These are phyloP conservation scores for Brachionichthys hirsutus DNA, from an alignment of 2,113 vertebrate genomes.

Conservation along the genomic window DNA sequence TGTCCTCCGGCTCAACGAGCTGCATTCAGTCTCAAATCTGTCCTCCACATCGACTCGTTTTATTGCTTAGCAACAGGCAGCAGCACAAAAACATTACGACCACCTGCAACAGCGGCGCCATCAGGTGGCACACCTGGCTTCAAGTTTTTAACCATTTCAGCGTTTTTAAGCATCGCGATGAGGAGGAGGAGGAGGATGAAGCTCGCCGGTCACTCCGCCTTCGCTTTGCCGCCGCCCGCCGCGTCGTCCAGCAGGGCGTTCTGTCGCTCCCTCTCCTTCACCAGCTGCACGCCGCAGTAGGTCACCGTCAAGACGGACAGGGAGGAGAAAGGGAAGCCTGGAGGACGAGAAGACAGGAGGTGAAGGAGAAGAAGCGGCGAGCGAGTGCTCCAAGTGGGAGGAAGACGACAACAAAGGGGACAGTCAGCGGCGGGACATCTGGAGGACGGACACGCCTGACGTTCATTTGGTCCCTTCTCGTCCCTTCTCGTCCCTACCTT, in stretches of 20 bases:
- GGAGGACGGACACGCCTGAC: constrained; percentile 2
- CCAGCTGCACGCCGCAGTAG: constrained; percentile 94
- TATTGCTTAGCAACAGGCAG: constrained; percentile 12
- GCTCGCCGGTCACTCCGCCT: constrained; percentile 75
- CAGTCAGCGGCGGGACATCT: neutral
- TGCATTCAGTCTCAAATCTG: neutral
- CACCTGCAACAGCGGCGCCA: constrained; percentile 47
- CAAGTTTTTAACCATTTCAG: constrained; percentile 40
- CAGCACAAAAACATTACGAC: constrained; percentile 38
- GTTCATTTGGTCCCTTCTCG: neutral
- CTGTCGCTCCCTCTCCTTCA: constrained; percentile 89
- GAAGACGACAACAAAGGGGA: neutral
- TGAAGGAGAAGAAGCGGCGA: neutral
- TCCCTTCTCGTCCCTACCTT: constrained; percentile 72
- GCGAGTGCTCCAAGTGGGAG: neutral
- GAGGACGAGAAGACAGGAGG: neutral
- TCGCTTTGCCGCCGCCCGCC: constrained; percentile 77
- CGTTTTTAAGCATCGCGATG: constrained; percentile 3
- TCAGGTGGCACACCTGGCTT: constrained; percentile 29
- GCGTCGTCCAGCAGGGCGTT: constrained; percentile 81
- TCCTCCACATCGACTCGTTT: constrained; percentile 5
- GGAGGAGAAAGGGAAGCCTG: constrained; percentile 91
- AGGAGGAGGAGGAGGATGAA: neutral
- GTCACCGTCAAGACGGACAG: constrained; percentile 90
- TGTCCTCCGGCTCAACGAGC: too few relatives aligned